Evolutionary conservation across 2,888 invertebrate genomes (phyloP), one percentile per base, ranked within the genome.

Genomic region (Cosmorhoe ocellata): DNA sequence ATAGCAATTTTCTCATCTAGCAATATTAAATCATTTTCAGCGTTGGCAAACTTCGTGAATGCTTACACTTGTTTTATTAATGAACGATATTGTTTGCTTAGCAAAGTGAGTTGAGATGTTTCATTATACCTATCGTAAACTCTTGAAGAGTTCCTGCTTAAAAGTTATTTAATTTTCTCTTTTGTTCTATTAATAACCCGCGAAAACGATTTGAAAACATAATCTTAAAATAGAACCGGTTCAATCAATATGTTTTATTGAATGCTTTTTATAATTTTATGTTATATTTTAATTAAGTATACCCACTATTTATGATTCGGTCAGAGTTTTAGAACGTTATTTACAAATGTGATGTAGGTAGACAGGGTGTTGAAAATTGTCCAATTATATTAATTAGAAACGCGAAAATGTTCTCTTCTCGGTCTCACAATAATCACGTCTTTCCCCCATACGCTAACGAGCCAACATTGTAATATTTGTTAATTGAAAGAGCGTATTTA

Each of bases 101-200:
- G 40, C 26, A 41, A 32, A 41, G 31, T 36, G 13, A 39, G 34
- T 28, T 32, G 14, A 46, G 41, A 46, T 45, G 47, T 54, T 54
- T 48, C 54, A 61, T 58, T 51, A 38, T 43, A n/a, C n/a, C n/a
- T n/a, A 54, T 49, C 39, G 36, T 33, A 33, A 60, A 60, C 47
- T 41, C 31, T 51, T 33, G 39, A 41, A 41, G 45, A 46, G 37
- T 44, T 43, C 37, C 41, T 14, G 10, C 42, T 32, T 51, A 37
- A 48, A 44, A 54, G 54, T 54, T 51, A 45, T 56, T 51, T 45
- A 47, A 50, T 18, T 52, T 58, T 30, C 39, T 10, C 9, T 13
- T 24, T 11, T 24, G 27, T 30, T 37, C 11, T 37, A 32, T 32
- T 34, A 10, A 24, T 26, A 41, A 31, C 34, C 9, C 18, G 4